Percentiles rank a stretch among this genome's conserved stretches.
Evolutionary conservation across 2,888 invertebrate genomes (phyloP).

Genomic region (Dicyrtomina minuta): DNA sequence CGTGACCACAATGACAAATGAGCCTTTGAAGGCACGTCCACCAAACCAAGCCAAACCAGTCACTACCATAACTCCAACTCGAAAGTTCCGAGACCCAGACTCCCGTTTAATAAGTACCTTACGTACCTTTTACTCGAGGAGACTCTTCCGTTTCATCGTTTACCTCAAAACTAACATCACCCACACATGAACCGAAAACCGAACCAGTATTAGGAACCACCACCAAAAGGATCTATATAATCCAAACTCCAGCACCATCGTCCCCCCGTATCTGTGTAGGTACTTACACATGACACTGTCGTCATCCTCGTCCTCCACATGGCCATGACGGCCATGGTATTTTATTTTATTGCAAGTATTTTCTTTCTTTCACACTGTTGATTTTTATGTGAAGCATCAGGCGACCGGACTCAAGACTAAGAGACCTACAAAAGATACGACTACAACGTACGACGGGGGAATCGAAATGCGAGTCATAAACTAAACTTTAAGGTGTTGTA

Average conservation of each 20-base stretch:
- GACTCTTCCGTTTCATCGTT: too few species aligned
- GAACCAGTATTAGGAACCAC: too few species aligned
- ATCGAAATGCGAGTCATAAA: conserved; percentile 30
- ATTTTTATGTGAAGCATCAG: conserved; percentile 33
- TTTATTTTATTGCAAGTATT: conserved; percentile 32
- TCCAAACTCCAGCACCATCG: too few species aligned
- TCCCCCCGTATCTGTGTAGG: neutral
- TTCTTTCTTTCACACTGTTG: conserved; percentile 28
- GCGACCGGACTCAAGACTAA: too few species aligned
- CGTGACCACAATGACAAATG: conserved; percentile 33
- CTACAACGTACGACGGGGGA: conserved; percentile 5
- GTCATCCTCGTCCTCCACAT: conserved; percentile 6
- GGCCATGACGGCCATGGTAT: neutral
- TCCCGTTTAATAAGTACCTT: too few species aligned
- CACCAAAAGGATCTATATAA: too few species aligned
- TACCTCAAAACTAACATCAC: too few species aligned
- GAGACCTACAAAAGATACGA: conserved; percentile 11
- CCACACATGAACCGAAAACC: too few species aligned
- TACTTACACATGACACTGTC: neutral
- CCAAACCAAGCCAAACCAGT: too few species aligned
- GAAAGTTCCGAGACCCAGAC: too few species aligned
- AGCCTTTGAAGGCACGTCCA: neutral
- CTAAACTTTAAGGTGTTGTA: conserved; percentile 4
- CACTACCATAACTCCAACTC: too few species aligned
- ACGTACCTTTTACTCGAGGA: too few species aligned